Percentiles rank a stretch among this genome's conserved stretches.
These are phyloP conservation scores for Drosophila pseudotalamancana DNA, from an alignment of 2,888 invertebrate species.

Conservation along the genomic window DNA sequence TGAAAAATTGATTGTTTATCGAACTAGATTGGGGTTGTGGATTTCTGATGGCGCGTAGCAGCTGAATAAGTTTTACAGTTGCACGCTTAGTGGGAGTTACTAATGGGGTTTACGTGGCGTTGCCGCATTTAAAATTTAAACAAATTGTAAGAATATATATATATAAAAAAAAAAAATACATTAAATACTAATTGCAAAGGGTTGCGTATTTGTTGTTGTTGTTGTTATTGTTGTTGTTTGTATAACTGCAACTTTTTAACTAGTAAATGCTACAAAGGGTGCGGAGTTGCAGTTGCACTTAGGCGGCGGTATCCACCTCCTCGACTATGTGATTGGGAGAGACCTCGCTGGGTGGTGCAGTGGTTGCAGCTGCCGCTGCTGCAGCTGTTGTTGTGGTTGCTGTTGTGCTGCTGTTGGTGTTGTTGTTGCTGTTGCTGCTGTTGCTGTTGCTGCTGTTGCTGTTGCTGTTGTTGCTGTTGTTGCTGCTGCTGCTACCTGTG, in stretches of 20 bases:
- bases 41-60: not conserved
- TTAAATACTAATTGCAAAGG: constrained; percentile 2
- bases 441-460: constrained; percentile 39
- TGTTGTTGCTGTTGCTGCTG: constrained; percentile 15
- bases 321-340: constrained; percentile 84
- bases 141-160: not conserved
- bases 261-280: constrained; percentile 65
- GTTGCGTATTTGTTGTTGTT: constrained; percentile 1
- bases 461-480: constrained; percentile 25
- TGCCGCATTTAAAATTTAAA: not conserved
- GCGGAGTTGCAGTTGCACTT: constrained; percentile 38
- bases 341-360: constrained; percentile 76
- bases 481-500: too few species aligned
- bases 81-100: not conserved
- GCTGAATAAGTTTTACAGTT: not conserved
- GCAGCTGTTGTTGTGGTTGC: constrained; percentile 41
- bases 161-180: not conserved
- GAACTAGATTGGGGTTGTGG: not conserved
- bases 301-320: constrained; percentile 84
- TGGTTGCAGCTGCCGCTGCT: constrained; percentile 20
- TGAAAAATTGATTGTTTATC: not conserved
- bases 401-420: constrained; percentile 44
- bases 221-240: constrained; percentile 16
- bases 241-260: constrained; percentile 22
- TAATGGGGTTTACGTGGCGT: not conserved